These are phyloP conservation scores for Reinhardtius hippoglossoides DNA, from an alignment of 2,113 vertebrate species.

Conservation along the genomic window DNA sequence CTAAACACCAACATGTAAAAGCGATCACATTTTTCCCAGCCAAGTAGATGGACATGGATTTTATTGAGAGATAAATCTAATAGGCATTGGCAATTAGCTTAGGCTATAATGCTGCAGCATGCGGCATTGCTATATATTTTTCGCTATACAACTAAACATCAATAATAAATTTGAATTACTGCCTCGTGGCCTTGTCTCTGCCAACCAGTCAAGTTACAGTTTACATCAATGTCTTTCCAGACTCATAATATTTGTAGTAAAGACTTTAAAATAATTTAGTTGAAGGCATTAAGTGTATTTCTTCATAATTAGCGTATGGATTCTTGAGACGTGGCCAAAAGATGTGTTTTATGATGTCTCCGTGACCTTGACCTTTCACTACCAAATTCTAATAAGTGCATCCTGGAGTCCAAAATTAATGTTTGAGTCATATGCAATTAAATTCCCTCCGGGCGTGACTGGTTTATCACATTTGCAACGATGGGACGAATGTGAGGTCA, in stretches of 20 bases:
- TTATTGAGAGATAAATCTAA: slow-evolving; percentile 63
- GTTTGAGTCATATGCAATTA: background rate
- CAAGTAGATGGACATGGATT: slow-evolving; percentile 9
- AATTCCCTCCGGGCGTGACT: background rate
- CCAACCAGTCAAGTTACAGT: slow-evolving; percentile 11
- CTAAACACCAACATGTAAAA: slow-evolving; percentile 26
- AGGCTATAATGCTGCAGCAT: slow-evolving; percentile 39
- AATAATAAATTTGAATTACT: slow-evolving; percentile 7
- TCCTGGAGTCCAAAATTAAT: background rate
- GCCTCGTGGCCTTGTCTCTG: slow-evolving; percentile 6
- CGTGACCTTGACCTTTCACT: background rate
- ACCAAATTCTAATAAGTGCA: background rate
- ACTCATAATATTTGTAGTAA: slow-evolving; percentile 10
- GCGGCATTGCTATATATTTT: background rate
- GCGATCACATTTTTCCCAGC: slow-evolving; percentile 13
- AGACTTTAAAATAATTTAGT: slow-evolving; percentile 2
- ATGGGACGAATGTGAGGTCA: background rate
- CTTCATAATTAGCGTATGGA: background rate
- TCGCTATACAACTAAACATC: background rate
- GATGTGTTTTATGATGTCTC: background rate
- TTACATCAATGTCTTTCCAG: slow-evolving; percentile 4
- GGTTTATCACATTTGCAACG: background rate
- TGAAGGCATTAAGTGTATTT: slow-evolving; percentile 5
- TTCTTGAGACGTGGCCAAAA: too few relatives aligned
- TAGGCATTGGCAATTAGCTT: background rate